phyloP scores from a whole-genome alignment of 1,140 invertebrate species.

The Temnothorax nylanderi region DNA sequence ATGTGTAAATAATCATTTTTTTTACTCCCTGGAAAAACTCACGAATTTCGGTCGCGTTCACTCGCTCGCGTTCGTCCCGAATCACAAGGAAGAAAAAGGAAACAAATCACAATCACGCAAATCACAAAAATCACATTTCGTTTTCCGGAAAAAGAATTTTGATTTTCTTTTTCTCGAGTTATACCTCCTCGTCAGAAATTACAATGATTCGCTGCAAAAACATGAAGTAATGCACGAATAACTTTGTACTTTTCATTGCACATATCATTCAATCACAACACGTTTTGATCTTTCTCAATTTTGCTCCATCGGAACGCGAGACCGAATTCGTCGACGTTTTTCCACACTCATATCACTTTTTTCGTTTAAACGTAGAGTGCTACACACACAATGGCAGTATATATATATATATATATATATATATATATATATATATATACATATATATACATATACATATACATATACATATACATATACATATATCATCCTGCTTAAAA shows the following conservation, averaged over 20 bases:
- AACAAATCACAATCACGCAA: constrained; percentile 48
- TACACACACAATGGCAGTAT: constrained; percentile 81
- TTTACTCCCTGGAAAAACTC: constrained; percentile 63
- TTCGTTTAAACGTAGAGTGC: constrained; percentile 77
- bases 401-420: constrained; percentile 6
- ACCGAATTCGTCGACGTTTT: constrained; percentile 64
- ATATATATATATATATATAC: neutral
- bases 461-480: constrained; percentile 39
- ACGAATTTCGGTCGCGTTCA: constrained; percentile 62
- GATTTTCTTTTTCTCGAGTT: constrained; percentile 20
- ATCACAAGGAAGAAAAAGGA: constrained; percentile 11
- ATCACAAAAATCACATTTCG: constrained; percentile 38
- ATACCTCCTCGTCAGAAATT: constrained; percentile 29
- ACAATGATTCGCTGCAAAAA: constrained; percentile 1
- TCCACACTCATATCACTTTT: constrained; percentile 62
- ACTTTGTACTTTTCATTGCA: constrained; percentile 53
- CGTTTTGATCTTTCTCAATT: constrained; percentile 39
- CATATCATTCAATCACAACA: constrained; percentile 41
- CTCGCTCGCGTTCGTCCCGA: constrained; percentile 1
- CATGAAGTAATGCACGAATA: constrained; percentile 1
- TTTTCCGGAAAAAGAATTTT: constrained; percentile 49
- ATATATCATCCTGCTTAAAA: constrained; percentile 80
- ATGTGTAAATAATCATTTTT: constrained; percentile 81
- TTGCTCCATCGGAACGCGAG: constrained; percentile 61
- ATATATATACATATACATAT: constrained; percentile 59